Percentiles rank a stretch among this genome's conserved stretches.
These are phyloP conservation scores for Branchinecta lindahli DNA, from an alignment of 1,140 invertebrate species.

Conservation along the genomic window DNA sequence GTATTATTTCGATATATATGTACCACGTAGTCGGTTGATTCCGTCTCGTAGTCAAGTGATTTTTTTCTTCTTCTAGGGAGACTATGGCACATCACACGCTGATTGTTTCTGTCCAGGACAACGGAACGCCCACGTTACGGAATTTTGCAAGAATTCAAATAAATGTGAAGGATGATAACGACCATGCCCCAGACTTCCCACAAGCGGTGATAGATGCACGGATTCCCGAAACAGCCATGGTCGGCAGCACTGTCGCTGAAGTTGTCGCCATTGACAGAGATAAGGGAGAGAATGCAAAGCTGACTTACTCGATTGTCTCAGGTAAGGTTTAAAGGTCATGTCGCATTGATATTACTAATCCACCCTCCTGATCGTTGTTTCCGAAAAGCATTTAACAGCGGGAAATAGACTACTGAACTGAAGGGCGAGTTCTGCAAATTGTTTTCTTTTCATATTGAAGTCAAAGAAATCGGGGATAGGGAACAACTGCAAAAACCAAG, in stretches of 20 bases:
- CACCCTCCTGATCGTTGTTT: neutral
- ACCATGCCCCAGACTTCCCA: constrained; percentile 69
- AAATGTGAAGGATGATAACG: constrained; percentile 71
- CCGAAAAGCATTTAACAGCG: constrained; percentile 16
- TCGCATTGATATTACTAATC: neutral
- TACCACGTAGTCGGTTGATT: too few relatives aligned
- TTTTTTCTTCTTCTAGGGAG: constrained; percentile 40
- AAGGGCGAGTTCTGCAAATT: too few relatives aligned
- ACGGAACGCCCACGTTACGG: constrained; percentile 63
- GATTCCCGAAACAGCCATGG: constrained; percentile 53
- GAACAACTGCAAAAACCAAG: too few relatives aligned
- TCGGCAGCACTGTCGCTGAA: constrained; percentile 53
- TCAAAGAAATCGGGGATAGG: too few relatives aligned
- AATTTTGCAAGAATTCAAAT: constrained; percentile 69
- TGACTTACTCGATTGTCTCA: constrained; percentile 62
- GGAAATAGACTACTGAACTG: neutral
- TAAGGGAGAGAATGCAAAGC: constrained; percentile 58
- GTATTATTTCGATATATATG: too few relatives aligned
- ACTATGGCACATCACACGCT: constrained; percentile 62
- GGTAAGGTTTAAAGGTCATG: constrained; percentile 31
- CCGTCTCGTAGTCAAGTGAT: too few relatives aligned
- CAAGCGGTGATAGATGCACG: constrained; percentile 53
- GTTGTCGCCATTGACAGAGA: constrained; percentile 62
- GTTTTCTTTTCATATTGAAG: too few relatives aligned
- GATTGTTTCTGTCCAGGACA: constrained; percentile 76